Evolutionary conservation across 1,140 invertebrate genomes (phyloP), one percentile per base, ranked within the genome.

Genomic region (Nebria ingens): DNA sequence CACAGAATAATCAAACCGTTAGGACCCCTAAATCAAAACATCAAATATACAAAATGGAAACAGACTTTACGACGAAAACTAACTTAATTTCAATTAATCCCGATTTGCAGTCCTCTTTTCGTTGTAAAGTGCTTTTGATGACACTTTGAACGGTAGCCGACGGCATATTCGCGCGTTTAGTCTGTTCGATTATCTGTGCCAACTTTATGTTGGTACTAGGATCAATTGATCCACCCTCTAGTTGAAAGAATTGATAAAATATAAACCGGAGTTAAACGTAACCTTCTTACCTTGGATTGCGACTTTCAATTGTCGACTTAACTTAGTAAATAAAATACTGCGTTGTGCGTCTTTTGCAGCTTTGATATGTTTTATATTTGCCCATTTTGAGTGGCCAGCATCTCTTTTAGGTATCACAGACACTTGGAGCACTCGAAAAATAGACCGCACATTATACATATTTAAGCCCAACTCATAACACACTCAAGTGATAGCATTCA

Each of bases 341-440:
- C 71, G 79, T 62, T 81, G 64, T 0, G 59, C 61, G 71, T 87
- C 85, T 58, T 85, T 83, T 49, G 68, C 66, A 0, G 68, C 75
- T 67, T 87, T 88, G 1, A 67, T 79, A 55, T 86, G 83, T 56
- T 71, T 76, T 15, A 87, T 86, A 67, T 87, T 88, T 22, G 76
- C 71, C 85, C 85, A 87, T 71, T 88, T 87, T 20, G 79, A 82
- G 64, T 87, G 85, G 0, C 85, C 85, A 12, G 83, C 83, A 53
- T 64, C 70, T 64, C 75, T 64, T 64, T 67, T 71, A 12, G 17
- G 21, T 1, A 55, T 23, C 21, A 40, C 34, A 54, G 29, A 29
- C 23, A 29, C 23, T 53, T 53, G 25, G 22, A 51, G n/a, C n/a
- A n/a, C n/a, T n/a, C n/a, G n/a, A n/a, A n/a, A n/a, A n/a, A n/a